Conservation (phyloP, 2,113 vertebrate genomes). For the Sinocyclocheilus grahami region DNA sequence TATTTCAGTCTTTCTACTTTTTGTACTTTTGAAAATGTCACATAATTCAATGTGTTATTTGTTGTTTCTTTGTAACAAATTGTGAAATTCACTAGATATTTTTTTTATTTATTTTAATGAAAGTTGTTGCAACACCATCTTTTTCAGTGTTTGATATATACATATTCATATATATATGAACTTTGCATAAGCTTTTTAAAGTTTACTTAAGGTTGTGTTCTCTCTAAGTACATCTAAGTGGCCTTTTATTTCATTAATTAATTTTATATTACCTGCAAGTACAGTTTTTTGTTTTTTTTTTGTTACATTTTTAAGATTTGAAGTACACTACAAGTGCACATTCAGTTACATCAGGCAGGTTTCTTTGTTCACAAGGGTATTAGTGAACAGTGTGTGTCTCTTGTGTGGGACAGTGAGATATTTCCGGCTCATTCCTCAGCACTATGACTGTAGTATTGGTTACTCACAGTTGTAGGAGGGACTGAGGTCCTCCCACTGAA, state of each 20-base stretch:
- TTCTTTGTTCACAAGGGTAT: not conserved
- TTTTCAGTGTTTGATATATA: too few species aligned
- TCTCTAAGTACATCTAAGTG: not conserved
- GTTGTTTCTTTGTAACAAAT: too few species aligned
- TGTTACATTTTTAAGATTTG: not conserved
- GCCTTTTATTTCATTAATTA: not conserved
- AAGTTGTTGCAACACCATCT: too few species aligned
- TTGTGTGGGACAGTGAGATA: not conserved
- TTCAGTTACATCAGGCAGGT: not conserved
- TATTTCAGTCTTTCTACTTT: too few species aligned
- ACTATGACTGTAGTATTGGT: not conserved
- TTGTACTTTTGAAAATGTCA: too few species aligned
- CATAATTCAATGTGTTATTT: too few species aligned
- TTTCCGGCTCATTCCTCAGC: not conserved
- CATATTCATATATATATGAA: too few species aligned
- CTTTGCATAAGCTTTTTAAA: too few species aligned
- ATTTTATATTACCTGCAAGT: not conserved
- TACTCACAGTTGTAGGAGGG: not conserved
- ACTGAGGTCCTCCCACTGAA: conserved; percentile 40
- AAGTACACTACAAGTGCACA: not conserved
- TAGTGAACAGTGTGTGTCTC: not conserved
- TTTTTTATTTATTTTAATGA: too few species aligned
- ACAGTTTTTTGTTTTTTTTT: not conserved
- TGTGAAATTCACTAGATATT: too few species aligned
- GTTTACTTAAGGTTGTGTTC: too few species aligned